Evolutionary conservation across 2,888 invertebrate species (phyloP), one percentile per base, ranked within the genome.

Genomic region (Pogonocherus hispidulus): DNA sequence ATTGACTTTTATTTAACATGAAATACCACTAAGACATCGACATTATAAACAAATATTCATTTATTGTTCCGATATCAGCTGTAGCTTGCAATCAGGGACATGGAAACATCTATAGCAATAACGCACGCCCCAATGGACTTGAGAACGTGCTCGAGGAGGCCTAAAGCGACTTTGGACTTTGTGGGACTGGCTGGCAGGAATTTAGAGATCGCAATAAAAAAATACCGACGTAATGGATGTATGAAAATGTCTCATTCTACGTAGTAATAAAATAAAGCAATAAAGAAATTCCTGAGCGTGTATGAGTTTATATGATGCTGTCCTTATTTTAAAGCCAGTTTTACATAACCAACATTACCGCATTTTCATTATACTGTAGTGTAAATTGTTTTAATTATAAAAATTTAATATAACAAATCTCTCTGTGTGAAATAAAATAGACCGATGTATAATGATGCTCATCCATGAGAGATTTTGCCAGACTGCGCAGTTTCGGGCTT

Each of bases 41-140:
- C n/a, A n/a, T n/a, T n/a, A n/a, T n/a, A n/a, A n/a, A n/a, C n/a
- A n/a, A n/a, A n/a, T n/a, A n/a, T n/a, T n/a, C n/a, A n/a, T n/a
- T n/a, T n/a, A n/a, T n/a, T n/a, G n/a, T n/a, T n/a, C 23, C 23
- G 57, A 23, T 44, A 57, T 23, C 44, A 27, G 23, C 46, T 57
- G 57, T 44, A 23, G 46, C 14, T 23, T 57, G 27, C 20, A 57
- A 22, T 23, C 20, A 20, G 57, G 44, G 57, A 32, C 44, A 46
- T 19, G 23, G 46, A 57, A 57, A 23, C 46, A 44, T 44, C 57
- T 27, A 14, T 11, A 44, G 57, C 46, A 57, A 57, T 57, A 57
- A 22, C 44, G 44, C 46, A 46, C 23, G 44, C 23, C 16, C 44
- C 44, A 6, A 41, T 41, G 57, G 57, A 57, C 57, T 44, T 41